phyloP scores from a whole-genome alignment of 2,113 vertebrate genomes.

The Amphiprion percula region DNA sequence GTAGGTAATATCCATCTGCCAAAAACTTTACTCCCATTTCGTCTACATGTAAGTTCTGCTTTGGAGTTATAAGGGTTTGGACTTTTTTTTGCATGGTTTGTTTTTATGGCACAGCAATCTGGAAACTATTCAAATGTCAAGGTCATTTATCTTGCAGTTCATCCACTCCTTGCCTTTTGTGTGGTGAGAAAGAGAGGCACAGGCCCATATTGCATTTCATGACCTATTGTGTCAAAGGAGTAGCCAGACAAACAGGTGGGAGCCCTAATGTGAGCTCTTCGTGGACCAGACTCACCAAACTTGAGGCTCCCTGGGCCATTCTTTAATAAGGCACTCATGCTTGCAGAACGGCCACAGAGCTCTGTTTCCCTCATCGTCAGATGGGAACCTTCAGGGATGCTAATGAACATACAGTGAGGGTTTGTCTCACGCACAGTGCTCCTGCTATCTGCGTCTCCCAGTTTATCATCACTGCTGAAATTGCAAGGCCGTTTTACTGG shows the following conservation, averaged over 20 bases:
- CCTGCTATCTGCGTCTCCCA: slow-evolving; percentile 72
- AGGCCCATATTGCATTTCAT: slow-evolving; percentile 82
- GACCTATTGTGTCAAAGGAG: slow-evolving; percentile 82
- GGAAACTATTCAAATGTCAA: slow-evolving; percentile 77
- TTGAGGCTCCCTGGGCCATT: slow-evolving; percentile 82
- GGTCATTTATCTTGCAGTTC: slow-evolving; percentile 83
- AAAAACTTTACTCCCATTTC: slow-evolving; percentile 54
- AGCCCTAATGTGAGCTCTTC: slow-evolving; percentile 89
- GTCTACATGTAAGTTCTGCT: slow-evolving; percentile 65
- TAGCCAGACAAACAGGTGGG: slow-evolving; percentile 89
- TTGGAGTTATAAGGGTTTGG: slow-evolving; percentile 64
- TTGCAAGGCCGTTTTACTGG: slow-evolving; percentile 76
- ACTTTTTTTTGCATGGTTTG: slow-evolving; percentile 77
- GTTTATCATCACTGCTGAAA: slow-evolving; percentile 83
- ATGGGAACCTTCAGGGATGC: slow-evolving; percentile 70
- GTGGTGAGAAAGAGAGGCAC: slow-evolving; percentile 67
- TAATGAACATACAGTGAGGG: slow-evolving; percentile 75
- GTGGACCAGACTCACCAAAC: slow-evolving; percentile 77
- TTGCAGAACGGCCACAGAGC: slow-evolving; percentile 83
- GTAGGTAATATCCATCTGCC: slow-evolving; percentile 68
- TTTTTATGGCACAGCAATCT: slow-evolving; percentile 76
- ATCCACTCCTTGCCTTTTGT: slow-evolving; percentile 81
- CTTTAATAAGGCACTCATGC: slow-evolving; percentile 87
- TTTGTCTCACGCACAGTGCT: slow-evolving; percentile 73
- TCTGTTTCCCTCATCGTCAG: slow-evolving; percentile 76